phyloP scores from a whole-genome alignment of 2,888 invertebrate species.

The Ecliptopera silaceata region DNA sequence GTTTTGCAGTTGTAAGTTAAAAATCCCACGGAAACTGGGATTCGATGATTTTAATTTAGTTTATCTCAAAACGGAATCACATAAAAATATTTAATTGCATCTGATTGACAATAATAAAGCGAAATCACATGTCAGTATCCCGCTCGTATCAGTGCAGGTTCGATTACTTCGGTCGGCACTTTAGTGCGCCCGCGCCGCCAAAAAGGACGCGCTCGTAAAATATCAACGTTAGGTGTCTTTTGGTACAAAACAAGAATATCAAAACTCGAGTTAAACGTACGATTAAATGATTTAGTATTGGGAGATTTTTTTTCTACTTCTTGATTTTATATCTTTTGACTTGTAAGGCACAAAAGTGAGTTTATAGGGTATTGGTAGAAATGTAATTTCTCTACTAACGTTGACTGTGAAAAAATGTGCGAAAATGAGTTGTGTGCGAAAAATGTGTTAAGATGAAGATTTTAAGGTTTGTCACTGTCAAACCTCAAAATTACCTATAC shows the following conservation, averaged over 20 bases:
- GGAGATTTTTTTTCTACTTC: too few species aligned
- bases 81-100: slow-evolving; percentile 15
- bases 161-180: slow-evolving; percentile 27
- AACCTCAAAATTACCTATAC: too few species aligned
- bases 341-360: background rate
- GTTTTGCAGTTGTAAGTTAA: too few species aligned
- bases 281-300: slow-evolving; percentile 3
- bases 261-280: background rate
- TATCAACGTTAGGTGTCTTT: slow-evolving; percentile 29
- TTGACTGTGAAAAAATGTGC: too few species aligned
- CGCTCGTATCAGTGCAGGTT: slow-evolving; percentile 21
- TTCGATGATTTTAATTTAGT: background rate
- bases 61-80: slow-evolving; percentile 3
- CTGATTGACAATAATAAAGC: slow-evolving; percentile 31
- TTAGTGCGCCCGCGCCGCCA: slow-evolving; percentile 22
- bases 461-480: too few species aligned
- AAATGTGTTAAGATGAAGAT: too few species aligned
- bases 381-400: too few species aligned
- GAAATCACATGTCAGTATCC: slow-evolving; percentile 19
- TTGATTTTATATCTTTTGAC: too few species aligned
- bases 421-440: too few species aligned
- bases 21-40: too few species aligned
- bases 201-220: slow-evolving; percentile 31
- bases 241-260: slow-evolving; percentile 10
- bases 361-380: too few species aligned